phyloP scores from a whole-genome alignment of 2,113 vertebrate species.

The Turdus rufiventris region DNA sequence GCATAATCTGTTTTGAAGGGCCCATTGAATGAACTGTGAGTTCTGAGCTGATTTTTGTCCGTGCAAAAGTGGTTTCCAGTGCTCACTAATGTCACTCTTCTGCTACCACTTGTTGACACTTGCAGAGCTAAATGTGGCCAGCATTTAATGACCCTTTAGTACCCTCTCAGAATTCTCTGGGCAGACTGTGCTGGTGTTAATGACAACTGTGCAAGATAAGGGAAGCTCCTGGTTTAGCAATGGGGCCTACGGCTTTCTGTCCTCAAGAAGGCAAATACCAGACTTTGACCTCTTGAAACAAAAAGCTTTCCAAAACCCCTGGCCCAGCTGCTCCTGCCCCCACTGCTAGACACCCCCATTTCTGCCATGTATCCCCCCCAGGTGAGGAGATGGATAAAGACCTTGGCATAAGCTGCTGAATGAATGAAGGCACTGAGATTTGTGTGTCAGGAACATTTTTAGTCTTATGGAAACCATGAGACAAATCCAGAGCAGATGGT shows the following conservation, averaged over 20 bases:
- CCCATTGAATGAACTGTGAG: not conserved
- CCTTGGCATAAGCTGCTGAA: not conserved
- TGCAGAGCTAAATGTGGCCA: not conserved
- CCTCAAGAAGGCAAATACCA: not conserved
- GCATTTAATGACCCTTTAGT: not conserved
- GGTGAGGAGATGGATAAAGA: not conserved
- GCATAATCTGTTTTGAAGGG: not conserved
- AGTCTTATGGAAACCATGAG: not conserved
- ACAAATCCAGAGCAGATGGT: not conserved
- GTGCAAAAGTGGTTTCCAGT: not conserved
- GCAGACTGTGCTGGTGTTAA: not conserved
- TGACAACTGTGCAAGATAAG: not conserved
- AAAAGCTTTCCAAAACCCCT: not conserved
- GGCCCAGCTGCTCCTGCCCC: not conserved
- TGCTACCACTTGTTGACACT: not conserved
- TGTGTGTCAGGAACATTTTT: not conserved
- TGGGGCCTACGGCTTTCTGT: not conserved
- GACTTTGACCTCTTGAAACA: not conserved
- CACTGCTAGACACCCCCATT: not conserved
- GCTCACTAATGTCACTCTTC: not conserved
- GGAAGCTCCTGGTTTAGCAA: not conserved
- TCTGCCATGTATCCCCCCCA: not conserved
- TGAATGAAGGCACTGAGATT: not conserved
- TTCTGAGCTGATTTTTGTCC: not conserved
- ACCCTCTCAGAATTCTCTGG: accelerated